A percentile compares a stretch with the other conserved stretches of the same genome.
phyloP scores from a whole-genome alignment of 2,113 vertebrate species.

The Eleginops maclovinus region DNA sequence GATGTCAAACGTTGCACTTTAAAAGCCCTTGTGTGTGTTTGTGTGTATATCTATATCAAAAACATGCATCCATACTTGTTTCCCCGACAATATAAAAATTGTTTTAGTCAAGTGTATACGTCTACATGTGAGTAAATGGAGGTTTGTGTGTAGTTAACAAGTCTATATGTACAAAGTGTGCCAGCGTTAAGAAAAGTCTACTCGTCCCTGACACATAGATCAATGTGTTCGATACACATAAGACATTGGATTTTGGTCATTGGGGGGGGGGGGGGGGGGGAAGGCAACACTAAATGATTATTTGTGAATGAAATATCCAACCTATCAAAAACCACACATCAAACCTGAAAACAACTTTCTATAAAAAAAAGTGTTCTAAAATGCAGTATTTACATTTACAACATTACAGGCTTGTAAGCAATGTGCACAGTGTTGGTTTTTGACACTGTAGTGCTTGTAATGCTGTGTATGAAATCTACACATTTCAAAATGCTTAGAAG shows the following conservation, averaged over 20 bases:
- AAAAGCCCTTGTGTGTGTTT: slow-evolving; percentile 81
- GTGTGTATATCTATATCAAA: slow-evolving; percentile 64
- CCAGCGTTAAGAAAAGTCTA: slow-evolving; percentile 74
- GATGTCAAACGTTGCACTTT: slow-evolving; percentile 75
- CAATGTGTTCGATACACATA: slow-evolving; percentile 77
- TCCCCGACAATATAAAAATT: slow-evolving; percentile 72
- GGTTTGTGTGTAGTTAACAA: slow-evolving; percentile 71
- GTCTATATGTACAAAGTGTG: slow-evolving; percentile 76
- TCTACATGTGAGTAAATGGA: slow-evolving; percentile 70
- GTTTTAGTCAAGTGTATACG: slow-evolving; percentile 68
- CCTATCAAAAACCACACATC: slow-evolving; percentile 70
- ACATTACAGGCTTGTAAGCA: slow-evolving; percentile 74
- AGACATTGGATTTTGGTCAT: slow-evolving; percentile 83
- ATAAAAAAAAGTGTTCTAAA: slow-evolving; percentile 66
- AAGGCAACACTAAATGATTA: slow-evolving; percentile 79
- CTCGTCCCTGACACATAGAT: slow-evolving; percentile 78
- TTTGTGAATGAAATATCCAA: slow-evolving; percentile 72
- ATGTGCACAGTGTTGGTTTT: slow-evolving; percentile 68
- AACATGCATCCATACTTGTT: slow-evolving; percentile 78
- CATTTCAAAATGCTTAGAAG: slow-evolving; percentile 69
- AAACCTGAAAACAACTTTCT: slow-evolving; percentile 71
- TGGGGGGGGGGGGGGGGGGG: slow-evolving; percentile 40
- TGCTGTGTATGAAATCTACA: slow-evolving; percentile 72
- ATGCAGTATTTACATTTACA: slow-evolving; percentile 72
- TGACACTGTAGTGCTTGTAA: slow-evolving; percentile 75